Evolutionary conservation across 2,888 invertebrate species (phyloP), one percentile per base, ranked within the genome.

Genomic region (Drosophila prostipennis): DNA sequence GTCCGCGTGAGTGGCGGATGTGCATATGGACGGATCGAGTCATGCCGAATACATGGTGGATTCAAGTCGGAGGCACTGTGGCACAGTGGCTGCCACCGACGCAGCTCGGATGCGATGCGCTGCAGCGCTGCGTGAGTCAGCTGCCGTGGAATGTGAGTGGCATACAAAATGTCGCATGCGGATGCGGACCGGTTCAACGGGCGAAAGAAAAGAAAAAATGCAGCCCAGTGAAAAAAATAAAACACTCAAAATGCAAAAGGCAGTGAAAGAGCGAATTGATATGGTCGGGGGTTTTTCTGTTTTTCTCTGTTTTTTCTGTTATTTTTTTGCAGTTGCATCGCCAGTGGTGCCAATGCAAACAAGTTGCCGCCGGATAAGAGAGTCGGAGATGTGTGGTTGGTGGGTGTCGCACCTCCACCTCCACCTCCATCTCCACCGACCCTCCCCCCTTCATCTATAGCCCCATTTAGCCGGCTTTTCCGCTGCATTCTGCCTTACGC

Each of bases 111-210:
- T 60, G 60, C 51, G 37, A 32, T 45, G 58, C 57, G 53, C 56
- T 46, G 68, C 32, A 14, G 46, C 46, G 26, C 29, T 29, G 46
- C 57, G 83, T 84, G 84, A 84, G 84, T 88, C 84, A 84, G 87
- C 74, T 73, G 63, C 64, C 58, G 59, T 72, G 89, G 84, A 84
- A 84, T 84, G 84, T 88, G 84, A 84, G 86, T 83, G 87, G 84
- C 87, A 88, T 86, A 84, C 80, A 84, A 84, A 65, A 84, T 83
- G 84, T 77, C 83, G 82, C 81, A 71, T 59, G 52, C 43, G 72
- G 63, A 80, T 52, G 54, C 37, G 56, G 51, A 71, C 60, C 74
- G 71, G 71, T 69, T 48, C 59, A 58, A 55, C 39, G 39, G 16
- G 39, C 19, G 32, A 26, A 26, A 6, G 37, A 34, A 1, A 16